These are phyloP conservation scores for Chaetops frenatus DNA, from an alignment of 2,113 vertebrate species.

Conservation along the genomic window DNA sequence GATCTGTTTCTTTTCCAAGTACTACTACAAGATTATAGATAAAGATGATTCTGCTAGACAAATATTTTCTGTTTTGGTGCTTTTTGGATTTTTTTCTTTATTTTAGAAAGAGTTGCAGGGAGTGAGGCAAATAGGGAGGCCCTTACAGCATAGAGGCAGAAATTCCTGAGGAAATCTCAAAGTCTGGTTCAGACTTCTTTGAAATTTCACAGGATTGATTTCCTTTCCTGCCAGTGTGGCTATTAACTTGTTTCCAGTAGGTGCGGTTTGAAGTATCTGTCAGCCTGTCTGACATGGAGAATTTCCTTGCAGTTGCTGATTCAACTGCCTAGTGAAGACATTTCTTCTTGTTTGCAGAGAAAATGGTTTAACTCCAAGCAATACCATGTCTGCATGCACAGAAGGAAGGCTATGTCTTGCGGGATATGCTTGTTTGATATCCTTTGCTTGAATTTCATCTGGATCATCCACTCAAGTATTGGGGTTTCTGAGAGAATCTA, in stretches of 20 bases:
- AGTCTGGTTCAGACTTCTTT: background rate
- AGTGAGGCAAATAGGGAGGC: background rate
- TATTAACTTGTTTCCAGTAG: background rate
- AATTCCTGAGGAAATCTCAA: background rate
- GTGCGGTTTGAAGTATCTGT: background rate
- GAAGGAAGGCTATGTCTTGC: background rate
- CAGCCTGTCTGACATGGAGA: background rate
- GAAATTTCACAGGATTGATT: background rate
- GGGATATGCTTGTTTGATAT: background rate
- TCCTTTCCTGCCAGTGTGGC: background rate
- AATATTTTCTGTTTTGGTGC: background rate
- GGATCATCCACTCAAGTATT: background rate
- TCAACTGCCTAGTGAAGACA: slow-evolving; percentile 15
- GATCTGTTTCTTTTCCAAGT: background rate
- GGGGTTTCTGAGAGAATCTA: background rate
- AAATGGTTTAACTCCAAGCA: slow-evolving; percentile 27
- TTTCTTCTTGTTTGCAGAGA: slow-evolving; percentile 47
- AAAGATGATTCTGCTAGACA: background rate
- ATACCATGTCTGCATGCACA: background rate
- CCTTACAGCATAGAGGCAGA: background rate
- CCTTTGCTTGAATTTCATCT: slow-evolving; percentile 13
- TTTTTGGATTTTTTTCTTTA: background rate
- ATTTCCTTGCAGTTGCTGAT: slow-evolving; percentile 6
- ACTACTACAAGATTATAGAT: background rate
- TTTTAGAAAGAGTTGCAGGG: background rate